Conservation (phyloP, 2,113 vertebrate genomes). For the Ictidomys tridecemlineatus region DNA sequence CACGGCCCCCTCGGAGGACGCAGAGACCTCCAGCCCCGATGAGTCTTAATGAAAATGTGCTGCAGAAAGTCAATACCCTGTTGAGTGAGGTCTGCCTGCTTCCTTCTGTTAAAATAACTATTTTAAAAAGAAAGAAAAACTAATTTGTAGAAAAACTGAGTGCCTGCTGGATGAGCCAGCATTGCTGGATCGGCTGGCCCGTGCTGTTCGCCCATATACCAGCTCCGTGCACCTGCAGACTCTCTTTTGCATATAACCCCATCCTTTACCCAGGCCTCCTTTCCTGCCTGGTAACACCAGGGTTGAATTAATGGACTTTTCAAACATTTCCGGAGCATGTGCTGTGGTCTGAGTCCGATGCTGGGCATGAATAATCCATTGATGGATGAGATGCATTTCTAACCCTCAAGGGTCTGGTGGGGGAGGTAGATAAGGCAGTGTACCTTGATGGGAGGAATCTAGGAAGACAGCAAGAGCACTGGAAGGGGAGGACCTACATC, state of each 20-base stretch:
- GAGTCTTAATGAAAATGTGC: conserved; percentile 69
- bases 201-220: background rate
- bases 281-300: background rate
- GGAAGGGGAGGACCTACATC: background rate
- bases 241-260: background rate
- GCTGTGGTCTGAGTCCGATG: background rate
- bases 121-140: background rate
- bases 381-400: background rate
- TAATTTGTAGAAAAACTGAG: background rate
- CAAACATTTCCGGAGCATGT: background rate
- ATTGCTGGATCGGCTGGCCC: background rate
- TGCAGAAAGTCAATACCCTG: conserved; percentile 69
- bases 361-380: background rate
- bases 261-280: background rate
- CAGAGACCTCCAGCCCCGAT: background rate
- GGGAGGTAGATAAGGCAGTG: background rate
- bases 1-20: conserved; percentile 29
- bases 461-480: rapidly evolving
- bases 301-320: background rate
- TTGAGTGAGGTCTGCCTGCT: conserved; percentile 4
- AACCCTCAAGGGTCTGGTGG: background rate
- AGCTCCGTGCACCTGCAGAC: background rate
- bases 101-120: conserved; percentile 33
- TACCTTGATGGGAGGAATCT: background rate
- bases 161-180: background rate